Percentiles rank a stretch among this genome's conserved stretches.
These are phyloP conservation scores for Hippocampus kuda DNA, from an alignment of 2,797 vertebrate species.

Conservation along the genomic window DNA sequence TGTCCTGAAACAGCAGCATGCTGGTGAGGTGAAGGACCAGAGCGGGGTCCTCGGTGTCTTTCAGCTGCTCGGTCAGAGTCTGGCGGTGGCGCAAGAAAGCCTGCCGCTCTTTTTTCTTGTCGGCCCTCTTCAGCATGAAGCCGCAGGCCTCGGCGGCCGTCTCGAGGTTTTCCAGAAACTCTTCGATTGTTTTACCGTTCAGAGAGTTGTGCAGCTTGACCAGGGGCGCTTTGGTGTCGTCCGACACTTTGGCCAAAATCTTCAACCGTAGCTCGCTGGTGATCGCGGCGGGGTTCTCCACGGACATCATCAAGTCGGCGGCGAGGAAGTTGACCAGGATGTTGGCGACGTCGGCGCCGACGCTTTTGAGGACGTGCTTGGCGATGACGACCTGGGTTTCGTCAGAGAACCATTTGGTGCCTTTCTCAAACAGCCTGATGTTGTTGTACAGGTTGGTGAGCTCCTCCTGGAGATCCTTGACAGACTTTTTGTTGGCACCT, in stretches of 20 bases:
- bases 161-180: slow-evolving; percentile 81
- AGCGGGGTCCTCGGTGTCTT: slow-evolving; percentile 81
- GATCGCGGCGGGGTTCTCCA: slow-evolving; percentile 73
- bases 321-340: slow-evolving; percentile 87
- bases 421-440: slow-evolving; percentile 87
- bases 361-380: slow-evolving; percentile 83
- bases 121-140: slow-evolving; percentile 86
- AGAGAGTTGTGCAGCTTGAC: slow-evolving; percentile 83
- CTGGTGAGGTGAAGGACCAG: slow-evolving; percentile 86
- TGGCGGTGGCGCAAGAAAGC: slow-evolving; percentile 83
- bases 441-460: slow-evolving; percentile 85
- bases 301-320: slow-evolving; percentile 83
- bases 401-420: slow-evolving; percentile 83
- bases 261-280: slow-evolving; percentile 77
- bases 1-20: slow-evolving; percentile 83
- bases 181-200: slow-evolving; percentile 83
- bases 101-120: slow-evolving; percentile 90
- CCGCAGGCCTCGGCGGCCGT: slow-evolving; percentile 79
- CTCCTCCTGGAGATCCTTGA: slow-evolving; percentile 93
- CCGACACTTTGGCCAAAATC: slow-evolving; percentile 81
- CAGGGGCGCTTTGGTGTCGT: slow-evolving; percentile 78
- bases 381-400: slow-evolving; percentile 79
- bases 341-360: slow-evolving; percentile 86
- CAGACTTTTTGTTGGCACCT: slow-evolving; percentile 76
- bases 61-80: slow-evolving; percentile 84